Evolutionary conservation across 2,888 invertebrate genomes (phyloP).

Genomic region (Julus scandinavius): DNA sequence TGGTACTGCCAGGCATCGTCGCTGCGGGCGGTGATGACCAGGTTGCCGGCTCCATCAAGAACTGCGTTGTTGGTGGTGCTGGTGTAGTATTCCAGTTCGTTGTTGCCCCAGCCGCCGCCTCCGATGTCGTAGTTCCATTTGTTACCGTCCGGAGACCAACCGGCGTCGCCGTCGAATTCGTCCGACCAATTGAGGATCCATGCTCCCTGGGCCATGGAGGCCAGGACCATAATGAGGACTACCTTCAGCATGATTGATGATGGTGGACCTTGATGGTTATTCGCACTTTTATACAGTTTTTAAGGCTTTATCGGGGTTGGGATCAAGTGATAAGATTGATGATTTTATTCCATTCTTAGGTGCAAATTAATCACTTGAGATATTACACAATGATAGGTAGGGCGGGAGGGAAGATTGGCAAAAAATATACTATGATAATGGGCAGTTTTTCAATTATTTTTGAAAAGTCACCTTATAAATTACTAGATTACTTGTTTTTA

Average conservation of each 20-base stretch:
- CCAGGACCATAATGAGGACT: neutral
- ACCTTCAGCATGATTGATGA: slow-evolving; percentile 30
- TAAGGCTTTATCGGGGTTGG: no score
- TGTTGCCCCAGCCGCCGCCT: slow-evolving; percentile 50
- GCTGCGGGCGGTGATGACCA: neutral
- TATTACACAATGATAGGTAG: no score
- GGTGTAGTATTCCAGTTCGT: slow-evolving; percentile 49
- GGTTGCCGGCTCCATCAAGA: slow-evolving; percentile 43
- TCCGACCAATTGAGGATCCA: slow-evolving; percentile 46
- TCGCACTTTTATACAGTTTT: no score
- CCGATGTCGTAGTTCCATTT: slow-evolving; percentile 53
- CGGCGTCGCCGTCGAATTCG: slow-evolving; percentile 47
- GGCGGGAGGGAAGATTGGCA: no score
- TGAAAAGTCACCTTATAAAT: no score
- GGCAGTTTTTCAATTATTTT: no score
- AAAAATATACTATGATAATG: no score
- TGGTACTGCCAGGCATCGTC: neutral
- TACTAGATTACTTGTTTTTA: no score
- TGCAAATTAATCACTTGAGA: no score
- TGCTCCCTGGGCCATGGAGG: neutral
- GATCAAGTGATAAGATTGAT: no score
- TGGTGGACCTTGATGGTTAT: neutral
- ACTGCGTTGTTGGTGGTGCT: neutral
- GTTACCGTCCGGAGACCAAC: neutral
- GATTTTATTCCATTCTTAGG: no score